Base-by-base conservation (phyloP, 2,888 invertebrate species). In the Scotopteryx bipunctaria region DNA sequence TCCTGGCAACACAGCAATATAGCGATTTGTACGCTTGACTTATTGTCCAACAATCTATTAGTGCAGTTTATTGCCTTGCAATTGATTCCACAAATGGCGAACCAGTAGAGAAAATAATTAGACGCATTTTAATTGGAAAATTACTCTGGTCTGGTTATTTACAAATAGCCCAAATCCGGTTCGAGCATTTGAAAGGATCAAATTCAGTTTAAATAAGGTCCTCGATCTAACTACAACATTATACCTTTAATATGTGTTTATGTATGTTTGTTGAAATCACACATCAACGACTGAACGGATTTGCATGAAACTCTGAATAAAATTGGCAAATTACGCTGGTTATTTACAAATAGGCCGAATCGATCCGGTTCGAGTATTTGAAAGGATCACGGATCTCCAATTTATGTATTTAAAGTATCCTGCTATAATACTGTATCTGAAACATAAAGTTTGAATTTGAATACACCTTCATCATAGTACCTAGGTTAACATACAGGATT, bases 21-120 rank as follows among this genome's bases (percentile, higher is more conserved):
- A 48, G 49, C 57, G 57, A 68, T 68, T 69, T 63, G 67, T 67
- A 57, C 61, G 51, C 55, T 64, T 63, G 58, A 63, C 49, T 58
- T 62, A 63, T 63, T 65, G 63, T 53, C 59, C 47, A 49, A 46
- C 36, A 52, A 55, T 53, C 58, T 44, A 48, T 48, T 45, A 54
- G 53, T 17, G 15, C 8, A 41, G 44, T 56, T 51, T 59, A 60
- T 61, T 44, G 57, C 52, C 40, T 35, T 44, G 46, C 50, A 42
- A 46, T 36, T 31, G 23, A 35, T 23, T 13, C 55, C 45, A 29
- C 47, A 56, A 47, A 59, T 32, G 62, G 62, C 25, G 9, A 41
- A n/a, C 47, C 57, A 42, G 29, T 44, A 56, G 57, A 35, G 59
- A 54, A 59, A 57, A 54, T 62, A 57, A 59, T 56, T 54, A 59